Conservation (phyloP, 2,113 vertebrate genomes). For the Syrmaticus mikado region DNA sequence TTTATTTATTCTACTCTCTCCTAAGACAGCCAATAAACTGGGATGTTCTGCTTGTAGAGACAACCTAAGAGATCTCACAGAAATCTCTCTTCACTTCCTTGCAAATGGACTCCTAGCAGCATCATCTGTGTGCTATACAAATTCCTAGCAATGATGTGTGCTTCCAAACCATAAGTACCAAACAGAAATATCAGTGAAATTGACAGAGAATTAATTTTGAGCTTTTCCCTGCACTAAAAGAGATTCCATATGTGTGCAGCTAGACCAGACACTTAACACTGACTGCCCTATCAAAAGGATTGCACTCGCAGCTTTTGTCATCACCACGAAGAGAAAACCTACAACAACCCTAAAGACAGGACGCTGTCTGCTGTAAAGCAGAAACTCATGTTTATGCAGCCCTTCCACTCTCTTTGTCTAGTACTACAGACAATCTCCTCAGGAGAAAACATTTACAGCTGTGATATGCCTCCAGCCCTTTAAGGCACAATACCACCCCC, state of each 20-base stretch:
- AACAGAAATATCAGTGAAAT: background rate
- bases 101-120: background rate
- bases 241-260: background rate
- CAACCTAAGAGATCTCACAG: background rate
- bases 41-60: background rate
- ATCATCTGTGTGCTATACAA: background rate
- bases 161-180: background rate
- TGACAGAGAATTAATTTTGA: background rate
- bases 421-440: background rate
- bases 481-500: background rate
- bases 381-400: background rate
- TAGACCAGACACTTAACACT: background rate
- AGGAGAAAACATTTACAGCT: conserved; percentile 30
- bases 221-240: background rate
- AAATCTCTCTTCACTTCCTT: background rate
- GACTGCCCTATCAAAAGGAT: background rate
- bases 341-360: background rate
- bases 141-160: background rate
- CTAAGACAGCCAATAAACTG: background rate
- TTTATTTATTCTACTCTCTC: conserved; percentile 27
- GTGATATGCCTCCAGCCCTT: conserved; percentile 9
- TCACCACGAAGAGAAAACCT: background rate
- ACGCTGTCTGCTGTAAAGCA: background rate
- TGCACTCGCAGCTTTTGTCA: background rate
- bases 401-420: background rate